Base-by-base conservation (phyloP, 1,140 invertebrate genomes). In the Scaptomyza graminum region DNA sequence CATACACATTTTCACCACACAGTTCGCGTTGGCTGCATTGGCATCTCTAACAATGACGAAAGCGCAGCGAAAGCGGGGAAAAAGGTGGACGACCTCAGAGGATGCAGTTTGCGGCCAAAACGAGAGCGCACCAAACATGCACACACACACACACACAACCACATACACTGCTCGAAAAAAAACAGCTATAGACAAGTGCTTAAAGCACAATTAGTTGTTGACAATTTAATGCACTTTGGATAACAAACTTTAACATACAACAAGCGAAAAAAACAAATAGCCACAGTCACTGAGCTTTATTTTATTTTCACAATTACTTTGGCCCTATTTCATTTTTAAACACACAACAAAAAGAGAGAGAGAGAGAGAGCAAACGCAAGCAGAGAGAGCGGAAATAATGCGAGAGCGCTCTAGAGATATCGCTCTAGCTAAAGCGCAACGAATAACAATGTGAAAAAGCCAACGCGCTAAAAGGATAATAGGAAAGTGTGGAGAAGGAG, bases 41-140 rank as follows among this genome's bases (percentile, higher is more conserved):
- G 31, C 50, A 73, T 70, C 67, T 74, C 55, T 13, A 74, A 74
- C 71, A 74, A 69, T 74, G 71, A 70, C 65, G 60, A 73, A 61
- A 75, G 47, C 52, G 54, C 57, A 70, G 55, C 31, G 34, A 69
- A 76, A 69, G 49, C 67, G 68, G 47, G 64, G 41, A 49, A 50
- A 78, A 79, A 87, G 83, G 83, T 88, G 28, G 64, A 88, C 83
- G 83, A 87, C 83, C 83, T 79, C 70, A 61, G 31, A 9, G 59
- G 65, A 70, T 74, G 70, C 74, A 56, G 57, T n/a, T n/a, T 46
- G 43, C 18, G 12, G 46, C 41, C 54, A 46, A 34, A 34, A 71
- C 18, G 41, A 37, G 31, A 57, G 47, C 43, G 47, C 37, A 41
- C 9, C 39, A 39, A n/a, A 50, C 18, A 63, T n/a, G 56, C 9